Conservation (phyloP, 1,140 invertebrate species). For the Apis dorsata region DNA sequence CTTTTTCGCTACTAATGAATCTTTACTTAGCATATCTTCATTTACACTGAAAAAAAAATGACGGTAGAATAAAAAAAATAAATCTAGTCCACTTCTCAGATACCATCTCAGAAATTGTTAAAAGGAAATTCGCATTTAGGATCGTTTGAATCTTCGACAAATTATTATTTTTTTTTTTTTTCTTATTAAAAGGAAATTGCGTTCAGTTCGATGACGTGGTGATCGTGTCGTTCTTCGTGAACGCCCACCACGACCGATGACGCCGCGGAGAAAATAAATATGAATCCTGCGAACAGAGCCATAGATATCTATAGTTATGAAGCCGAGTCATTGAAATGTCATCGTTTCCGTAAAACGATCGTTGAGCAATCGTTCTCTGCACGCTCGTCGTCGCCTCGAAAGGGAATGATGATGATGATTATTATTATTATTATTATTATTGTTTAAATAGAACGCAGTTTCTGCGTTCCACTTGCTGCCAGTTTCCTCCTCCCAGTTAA, state of each 20-base stretch:
- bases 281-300: neutral
- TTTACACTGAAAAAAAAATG: no score
- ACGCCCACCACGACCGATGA: constrained; percentile 12
- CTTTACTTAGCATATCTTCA: no score
- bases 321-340: neutral
- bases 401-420: neutral
- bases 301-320: neutral
- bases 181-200: neutral
- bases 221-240: neutral
- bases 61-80: no score
- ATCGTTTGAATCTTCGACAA: no score
- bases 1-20: no score
- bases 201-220: neutral
- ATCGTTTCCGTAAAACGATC: neutral
- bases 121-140: no score
- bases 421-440: no score
- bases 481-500: constrained; percentile 15
- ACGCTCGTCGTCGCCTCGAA: neutral
- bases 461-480: neutral
- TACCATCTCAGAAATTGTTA: no score
- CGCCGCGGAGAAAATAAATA: constrained; percentile 13
- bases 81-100: no score
- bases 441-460: constrained; percentile 1
- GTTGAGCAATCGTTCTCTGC: neutral
- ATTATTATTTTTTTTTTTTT: no score